Percentiles rank a stretch among this genome's conserved stretches.
Conservation (phyloP, 2,888 invertebrate species). For the Dendrolimus houi region DNA sequence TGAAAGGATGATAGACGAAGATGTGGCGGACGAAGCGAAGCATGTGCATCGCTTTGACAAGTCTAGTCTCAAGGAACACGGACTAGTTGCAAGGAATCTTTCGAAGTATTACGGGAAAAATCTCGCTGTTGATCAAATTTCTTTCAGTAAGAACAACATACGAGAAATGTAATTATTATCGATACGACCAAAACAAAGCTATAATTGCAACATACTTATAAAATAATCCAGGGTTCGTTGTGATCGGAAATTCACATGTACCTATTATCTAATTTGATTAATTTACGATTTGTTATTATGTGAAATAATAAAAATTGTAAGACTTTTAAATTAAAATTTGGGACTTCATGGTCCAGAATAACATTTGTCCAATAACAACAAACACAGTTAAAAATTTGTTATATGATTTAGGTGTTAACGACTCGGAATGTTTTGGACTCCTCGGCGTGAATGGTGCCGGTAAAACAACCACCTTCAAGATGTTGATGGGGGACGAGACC, state of each 20-base stretch:
- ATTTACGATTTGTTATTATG: too few species aligned
- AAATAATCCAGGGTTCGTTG: too few species aligned
- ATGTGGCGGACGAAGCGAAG: conserved; percentile 74
- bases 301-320: too few species aligned
- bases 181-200: too few species aligned
- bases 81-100: conserved; percentile 79
- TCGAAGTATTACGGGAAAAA: conserved; percentile 85
- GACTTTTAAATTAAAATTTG: too few species aligned
- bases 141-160: conserved; percentile 34
- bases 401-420: conserved; percentile 70
- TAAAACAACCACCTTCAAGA: conserved; percentile 92
- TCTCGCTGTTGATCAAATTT: conserved; percentile 87
- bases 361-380: too few species aligned
- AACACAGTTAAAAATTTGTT: too few species aligned
- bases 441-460: conserved; percentile 92
- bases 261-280: too few species aligned
- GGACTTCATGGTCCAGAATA: too few species aligned
- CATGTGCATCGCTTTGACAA: conserved; percentile 52
- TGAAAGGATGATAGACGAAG: conserved; percentile 60
- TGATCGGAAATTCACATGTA: too few species aligned
- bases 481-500: conserved; percentile 89
- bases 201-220: too few species aligned
- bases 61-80: conserved; percentile 48
- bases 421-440: conserved; percentile 88
- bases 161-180: too few species aligned